phyloP scores from a whole-genome alignment of 2,113 vertebrate genomes.

The Grus americana region DNA sequence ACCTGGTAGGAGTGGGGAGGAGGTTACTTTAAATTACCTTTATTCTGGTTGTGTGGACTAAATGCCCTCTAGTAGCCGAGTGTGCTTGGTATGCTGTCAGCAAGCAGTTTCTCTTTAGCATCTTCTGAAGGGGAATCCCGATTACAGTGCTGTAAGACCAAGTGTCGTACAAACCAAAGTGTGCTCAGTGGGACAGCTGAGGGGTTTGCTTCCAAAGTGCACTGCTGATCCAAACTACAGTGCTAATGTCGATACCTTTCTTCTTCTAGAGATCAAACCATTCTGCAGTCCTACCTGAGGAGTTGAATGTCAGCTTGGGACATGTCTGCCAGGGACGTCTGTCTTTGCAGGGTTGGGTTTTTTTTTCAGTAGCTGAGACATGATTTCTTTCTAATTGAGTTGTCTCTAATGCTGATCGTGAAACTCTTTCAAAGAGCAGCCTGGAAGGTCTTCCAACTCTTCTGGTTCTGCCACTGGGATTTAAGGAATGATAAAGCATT shows the following conservation, averaged over 20 bases:
- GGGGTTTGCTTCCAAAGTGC: background rate
- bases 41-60: background rate
- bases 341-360: accelerated
- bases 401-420: background rate
- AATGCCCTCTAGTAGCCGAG: accelerated
- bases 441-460: background rate
- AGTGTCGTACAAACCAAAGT: background rate
- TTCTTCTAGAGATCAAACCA: background rate
- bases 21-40: background rate
- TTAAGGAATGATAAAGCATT: conserved; percentile 49
- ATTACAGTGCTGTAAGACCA: background rate
- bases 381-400: background rate
- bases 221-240: background rate
- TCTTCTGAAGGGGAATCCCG: background rate
- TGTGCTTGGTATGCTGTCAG: background rate
- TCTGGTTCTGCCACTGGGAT: background rate
- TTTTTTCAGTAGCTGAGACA: background rate
- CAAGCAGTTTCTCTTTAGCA: background rate
- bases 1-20: background rate
- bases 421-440: conserved; percentile 11
- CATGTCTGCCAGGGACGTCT: background rate
- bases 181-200: background rate
- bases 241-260: background rate
- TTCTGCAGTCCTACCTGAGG: background rate
- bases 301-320: background rate